phyloP scores from a whole-genome alignment of 2,113 vertebrate genomes.

The Charina bottae region DNA sequence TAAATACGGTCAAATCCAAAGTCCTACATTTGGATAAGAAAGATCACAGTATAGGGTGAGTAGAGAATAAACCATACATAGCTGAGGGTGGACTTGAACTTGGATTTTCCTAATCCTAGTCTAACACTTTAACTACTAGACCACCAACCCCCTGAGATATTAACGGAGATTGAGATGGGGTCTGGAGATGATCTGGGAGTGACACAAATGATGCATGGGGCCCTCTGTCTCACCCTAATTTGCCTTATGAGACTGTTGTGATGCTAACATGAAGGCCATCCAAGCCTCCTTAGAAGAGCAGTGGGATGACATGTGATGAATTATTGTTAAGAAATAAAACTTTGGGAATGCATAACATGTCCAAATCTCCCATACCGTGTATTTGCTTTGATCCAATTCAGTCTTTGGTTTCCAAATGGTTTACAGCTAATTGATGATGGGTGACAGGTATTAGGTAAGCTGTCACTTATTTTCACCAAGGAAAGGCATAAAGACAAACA shows the following conservation, averaged over 20 bases:
- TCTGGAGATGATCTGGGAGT: no score
- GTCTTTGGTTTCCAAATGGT: background rate
- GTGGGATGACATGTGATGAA: background rate
- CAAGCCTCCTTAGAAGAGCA: background rate
- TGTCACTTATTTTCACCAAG: background rate
- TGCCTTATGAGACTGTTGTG: background rate
- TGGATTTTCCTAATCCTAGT: no score
- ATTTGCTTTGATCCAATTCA: background rate
- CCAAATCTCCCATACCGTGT: background rate
- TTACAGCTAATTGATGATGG: constrained; percentile 20
- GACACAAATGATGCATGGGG: no score
- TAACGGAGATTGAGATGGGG: no score
- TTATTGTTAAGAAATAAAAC: background rate
- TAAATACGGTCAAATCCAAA: no score
- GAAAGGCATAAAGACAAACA: background rate
- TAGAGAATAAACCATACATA: no score
- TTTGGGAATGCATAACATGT: background rate
- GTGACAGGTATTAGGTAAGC: background rate
- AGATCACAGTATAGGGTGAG: no score
- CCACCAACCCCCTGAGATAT: no score
- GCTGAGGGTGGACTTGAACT: no score
- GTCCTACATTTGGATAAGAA: no score
- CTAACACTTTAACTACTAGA: no score
- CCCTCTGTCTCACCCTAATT: background rate
- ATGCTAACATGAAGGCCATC: background rate